These are phyloP conservation scores for Cinara cedri DNA, from an alignment of 2,888 invertebrate genomes.

Conservation along the genomic window DNA sequence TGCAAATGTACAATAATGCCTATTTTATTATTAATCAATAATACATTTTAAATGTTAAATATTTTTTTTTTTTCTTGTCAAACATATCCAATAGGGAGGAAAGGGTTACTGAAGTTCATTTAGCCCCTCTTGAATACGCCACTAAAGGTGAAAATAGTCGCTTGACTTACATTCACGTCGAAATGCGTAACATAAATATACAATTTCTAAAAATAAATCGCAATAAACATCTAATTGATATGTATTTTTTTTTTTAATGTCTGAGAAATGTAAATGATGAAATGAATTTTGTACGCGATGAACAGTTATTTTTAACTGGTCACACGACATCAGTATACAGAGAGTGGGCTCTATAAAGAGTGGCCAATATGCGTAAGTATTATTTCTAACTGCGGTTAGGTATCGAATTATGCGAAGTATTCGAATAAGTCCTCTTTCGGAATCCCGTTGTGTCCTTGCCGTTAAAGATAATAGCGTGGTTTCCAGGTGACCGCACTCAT, in stretches of 20 bases:
- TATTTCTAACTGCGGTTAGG: neutral
- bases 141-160: neutral
- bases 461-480: too few relatives aligned
- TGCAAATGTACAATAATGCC: too few relatives aligned
- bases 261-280: slow-evolving; percentile 29
- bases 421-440: neutral
- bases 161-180: slow-evolving; percentile 6
- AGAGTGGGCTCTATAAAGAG: too few relatives aligned
- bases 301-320: slow-evolving; percentile 31
- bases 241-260: neutral
- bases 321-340: too few relatives aligned
- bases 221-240: slow-evolving; percentile 12
- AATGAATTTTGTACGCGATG: slow-evolving; percentile 10
- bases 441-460: neutral
- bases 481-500: too few relatives aligned
- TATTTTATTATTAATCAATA: too few relatives aligned
- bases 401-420: slow-evolving; percentile 21
- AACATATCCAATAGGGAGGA: too few relatives aligned
- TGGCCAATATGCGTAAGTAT: neutral
- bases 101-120: too few relatives aligned
- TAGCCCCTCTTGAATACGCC: too few relatives aligned
- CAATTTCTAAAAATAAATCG: slow-evolving; percentile 21
- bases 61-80: too few relatives aligned
- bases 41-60: too few relatives aligned
- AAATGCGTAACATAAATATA: neutral